Percentiles rank a stretch among this genome's conserved stretches.
These are phyloP conservation scores for Mustela lutreola DNA, from an alignment of 2,113 vertebrate species.

Conservation along the genomic window DNA sequence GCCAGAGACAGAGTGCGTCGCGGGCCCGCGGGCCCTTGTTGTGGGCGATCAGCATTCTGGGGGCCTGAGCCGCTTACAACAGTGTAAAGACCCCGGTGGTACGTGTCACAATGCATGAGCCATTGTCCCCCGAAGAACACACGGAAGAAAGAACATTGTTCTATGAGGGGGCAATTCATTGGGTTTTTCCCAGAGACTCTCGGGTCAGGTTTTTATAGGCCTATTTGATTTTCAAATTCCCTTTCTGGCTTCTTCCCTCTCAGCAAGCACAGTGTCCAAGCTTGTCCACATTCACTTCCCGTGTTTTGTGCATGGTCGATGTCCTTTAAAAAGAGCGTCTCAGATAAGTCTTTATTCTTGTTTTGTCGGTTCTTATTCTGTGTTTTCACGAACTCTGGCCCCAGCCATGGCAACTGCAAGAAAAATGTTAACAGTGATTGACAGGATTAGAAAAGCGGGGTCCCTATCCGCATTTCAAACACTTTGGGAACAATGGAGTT, in stretches of 20 bases:
- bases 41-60: slow-evolving; percentile 89
- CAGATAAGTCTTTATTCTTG: slow-evolving; percentile 99
- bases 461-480: slow-evolving; percentile 99
- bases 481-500: slow-evolving; percentile 98
- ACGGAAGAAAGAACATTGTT: slow-evolving; percentile 93
- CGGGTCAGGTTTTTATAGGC: slow-evolving; percentile 98
- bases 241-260: slow-evolving; percentile 91
- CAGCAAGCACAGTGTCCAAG: slow-evolving; percentile 94
- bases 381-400: slow-evolving; percentile 99
- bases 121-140: slow-evolving; percentile 94
- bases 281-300: slow-evolving; percentile 99
- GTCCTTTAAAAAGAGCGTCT: slow-evolving; percentile 98
- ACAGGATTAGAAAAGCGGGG: slow-evolving; percentile 98
- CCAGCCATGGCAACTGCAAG: slow-evolving; percentile 98
- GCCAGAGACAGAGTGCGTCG: slow-evolving; percentile 85
- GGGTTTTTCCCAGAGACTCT: slow-evolving; percentile 99
- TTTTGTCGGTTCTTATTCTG: slow-evolving; percentile 99
- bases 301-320: slow-evolving; percentile 98
- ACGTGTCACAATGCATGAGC: slow-evolving; percentile 96
- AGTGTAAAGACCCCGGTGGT: slow-evolving; percentile 91
- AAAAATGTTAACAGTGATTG: slow-evolving; percentile 99
- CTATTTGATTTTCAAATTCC: slow-evolving; percentile 99
- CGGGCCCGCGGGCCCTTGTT: slow-evolving; percentile 85
- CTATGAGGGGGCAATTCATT: slow-evolving; percentile 96
- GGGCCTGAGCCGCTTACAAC: slow-evolving; percentile 92